Conservation (phyloP, 2,113 vertebrate genomes). For the Oreochromis spilurus region DNA sequence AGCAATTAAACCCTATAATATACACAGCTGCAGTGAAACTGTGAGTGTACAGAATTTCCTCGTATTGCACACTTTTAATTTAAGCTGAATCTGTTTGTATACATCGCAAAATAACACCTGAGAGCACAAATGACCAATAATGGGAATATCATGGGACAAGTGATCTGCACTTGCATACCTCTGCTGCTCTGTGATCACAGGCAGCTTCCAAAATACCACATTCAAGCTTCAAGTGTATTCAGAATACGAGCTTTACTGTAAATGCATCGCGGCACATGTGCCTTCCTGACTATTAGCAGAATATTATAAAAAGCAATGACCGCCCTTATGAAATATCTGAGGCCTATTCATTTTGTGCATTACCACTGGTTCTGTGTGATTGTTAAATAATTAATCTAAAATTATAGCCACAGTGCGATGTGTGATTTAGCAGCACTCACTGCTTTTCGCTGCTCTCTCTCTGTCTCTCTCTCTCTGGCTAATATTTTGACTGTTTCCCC, state of each 20-base stretch:
- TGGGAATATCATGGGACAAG: background rate
- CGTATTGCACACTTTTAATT: background rate
- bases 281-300: background rate
- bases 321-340: background rate
- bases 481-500: slow-evolving; percentile 37
- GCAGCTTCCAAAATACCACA: background rate
- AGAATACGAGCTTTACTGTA: background rate
- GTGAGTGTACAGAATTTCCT: background rate
- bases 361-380: background rate
- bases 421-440: slow-evolving; percentile 40
- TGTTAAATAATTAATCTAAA: slow-evolving; percentile 45
- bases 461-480: background rate
- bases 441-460: background rate
- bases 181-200: background rate
- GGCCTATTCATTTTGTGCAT: background rate
- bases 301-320: background rate
- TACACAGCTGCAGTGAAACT: background rate
- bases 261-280: background rate
- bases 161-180: background rate
- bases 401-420: slow-evolving; percentile 25
- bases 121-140: background rate
- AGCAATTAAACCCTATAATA: background rate
- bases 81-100: background rate
- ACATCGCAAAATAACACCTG: background rate
- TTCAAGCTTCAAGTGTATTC: background rate